Conservation (phyloP, 2,888 invertebrate genomes). For the Lymantria monacha region DNA sequence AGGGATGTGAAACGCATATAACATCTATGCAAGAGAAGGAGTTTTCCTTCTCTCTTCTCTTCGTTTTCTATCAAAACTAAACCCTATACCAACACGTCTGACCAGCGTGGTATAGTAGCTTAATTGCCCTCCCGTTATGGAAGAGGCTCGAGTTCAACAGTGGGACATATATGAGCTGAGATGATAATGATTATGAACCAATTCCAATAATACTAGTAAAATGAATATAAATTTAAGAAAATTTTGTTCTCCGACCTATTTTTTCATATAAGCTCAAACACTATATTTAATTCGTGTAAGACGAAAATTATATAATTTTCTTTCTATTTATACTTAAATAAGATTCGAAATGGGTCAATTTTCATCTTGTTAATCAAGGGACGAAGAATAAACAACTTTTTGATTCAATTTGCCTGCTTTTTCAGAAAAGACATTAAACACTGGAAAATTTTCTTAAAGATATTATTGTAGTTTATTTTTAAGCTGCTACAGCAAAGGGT, state of each 20-base stretch:
- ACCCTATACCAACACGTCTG: too few relatives aligned
- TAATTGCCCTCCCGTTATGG: too few relatives aligned
- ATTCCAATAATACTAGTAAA: too few relatives aligned
- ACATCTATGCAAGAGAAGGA: too few relatives aligned
- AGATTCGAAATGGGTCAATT: background rate
- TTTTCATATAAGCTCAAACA: background rate
- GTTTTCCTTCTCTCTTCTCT: too few relatives aligned
- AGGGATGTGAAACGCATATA: too few relatives aligned
- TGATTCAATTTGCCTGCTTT: conserved; percentile 3
- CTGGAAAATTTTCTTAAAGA: conserved; percentile 23
- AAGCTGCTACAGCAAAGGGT: conserved; percentile 31
- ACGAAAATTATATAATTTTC: background rate
- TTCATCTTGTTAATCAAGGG: background rate
- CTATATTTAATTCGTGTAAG: background rate
- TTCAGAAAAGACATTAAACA: conserved; percentile 13
- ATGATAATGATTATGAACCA: too few relatives aligned
- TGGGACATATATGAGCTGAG: too few relatives aligned
- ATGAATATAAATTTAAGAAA: too few relatives aligned
- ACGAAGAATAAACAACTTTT: background rate
- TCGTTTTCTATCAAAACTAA: too few relatives aligned
- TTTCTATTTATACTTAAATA: background rate
- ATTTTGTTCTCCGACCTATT: background rate
- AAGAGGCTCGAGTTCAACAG: too few relatives aligned
- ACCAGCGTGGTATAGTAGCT: too few relatives aligned
- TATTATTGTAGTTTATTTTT: conserved; percentile 29